Evolutionary conservation across 2,113 vertebrate species (phyloP).

Genomic region (Rousettus leschenaultii): DNA sequence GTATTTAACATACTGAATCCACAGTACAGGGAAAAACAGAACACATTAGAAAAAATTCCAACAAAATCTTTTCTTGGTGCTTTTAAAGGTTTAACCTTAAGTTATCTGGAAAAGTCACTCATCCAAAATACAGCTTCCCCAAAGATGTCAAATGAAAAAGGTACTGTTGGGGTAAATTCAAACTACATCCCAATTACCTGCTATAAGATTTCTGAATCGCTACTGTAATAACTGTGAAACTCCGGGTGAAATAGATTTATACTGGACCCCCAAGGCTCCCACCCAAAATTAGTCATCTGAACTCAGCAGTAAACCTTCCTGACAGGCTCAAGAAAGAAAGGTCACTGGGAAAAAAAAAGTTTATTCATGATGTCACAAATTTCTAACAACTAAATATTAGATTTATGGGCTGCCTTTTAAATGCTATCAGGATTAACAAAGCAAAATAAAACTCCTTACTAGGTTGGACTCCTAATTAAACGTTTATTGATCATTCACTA

Average conservation of each 20-base stretch:
- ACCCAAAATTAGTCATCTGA: constrained; percentile 18
- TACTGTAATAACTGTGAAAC: background rate
- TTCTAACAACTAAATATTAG: constrained; percentile 7
- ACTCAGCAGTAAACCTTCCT: background rate
- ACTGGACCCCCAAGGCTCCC: background rate
- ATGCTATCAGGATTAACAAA: background rate
- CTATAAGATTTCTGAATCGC: constrained; percentile 40
- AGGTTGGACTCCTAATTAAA: background rate
- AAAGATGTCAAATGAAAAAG: constrained; percentile 31
- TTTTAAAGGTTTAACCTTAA: constrained; percentile 50
- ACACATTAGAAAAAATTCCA: constrained; percentile 10
- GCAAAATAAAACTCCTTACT: constrained; percentile 27
- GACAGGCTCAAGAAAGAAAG: constrained; percentile 9
- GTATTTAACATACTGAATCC: constrained; percentile 23
- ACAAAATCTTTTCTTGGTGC: constrained; percentile 1
- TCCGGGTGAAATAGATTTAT: background rate
- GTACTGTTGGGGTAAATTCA: background rate
- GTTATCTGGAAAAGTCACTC: constrained; percentile 22
- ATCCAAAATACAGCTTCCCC: constrained; percentile 38
- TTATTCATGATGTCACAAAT: background rate
- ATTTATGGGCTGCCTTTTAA: constrained; percentile 11
- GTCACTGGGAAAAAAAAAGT: background rate
- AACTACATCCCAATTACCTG: constrained; percentile 30
- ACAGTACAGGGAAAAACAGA: background rate
- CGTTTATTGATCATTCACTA: background rate